Evolutionary conservation across 2,888 invertebrate genomes (phyloP).

Genomic region (Zelleria hepariella): DNA sequence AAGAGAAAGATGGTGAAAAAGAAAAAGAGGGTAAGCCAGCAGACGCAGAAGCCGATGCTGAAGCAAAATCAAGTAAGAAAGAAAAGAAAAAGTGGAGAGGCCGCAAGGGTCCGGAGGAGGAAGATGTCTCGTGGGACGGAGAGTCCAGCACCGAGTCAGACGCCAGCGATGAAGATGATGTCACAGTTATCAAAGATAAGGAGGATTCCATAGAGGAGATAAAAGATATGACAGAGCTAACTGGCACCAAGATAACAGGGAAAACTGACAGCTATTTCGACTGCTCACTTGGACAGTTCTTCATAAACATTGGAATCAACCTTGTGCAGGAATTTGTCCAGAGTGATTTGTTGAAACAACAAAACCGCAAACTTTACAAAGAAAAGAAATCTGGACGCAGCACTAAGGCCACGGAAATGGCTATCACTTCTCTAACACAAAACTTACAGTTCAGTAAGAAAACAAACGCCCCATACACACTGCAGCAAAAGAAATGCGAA

Average conservation of each 20-base stretch:
- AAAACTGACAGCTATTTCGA: conserved; percentile 85
- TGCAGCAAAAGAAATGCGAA: conserved; percentile 87
- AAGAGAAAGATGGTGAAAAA: conserved; percentile 35
- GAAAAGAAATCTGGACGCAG: conserved; percentile 75
- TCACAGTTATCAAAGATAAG: conserved; percentile 70
- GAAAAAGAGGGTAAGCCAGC: conserved; percentile 26
- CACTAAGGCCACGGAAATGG: conserved; percentile 81
- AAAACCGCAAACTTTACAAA: conserved; percentile 88
- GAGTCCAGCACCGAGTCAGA: conserved; percentile 70
- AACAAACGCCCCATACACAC: conserved; percentile 87
- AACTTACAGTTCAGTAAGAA: conserved; percentile 90
- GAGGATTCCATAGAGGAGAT: conserved; percentile 67
- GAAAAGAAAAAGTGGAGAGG: conserved; percentile 45
- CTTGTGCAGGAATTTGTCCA: conserved; percentile 96
- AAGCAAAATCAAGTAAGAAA: conserved; percentile 20
- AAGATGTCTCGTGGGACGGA: conserved; percentile 75
- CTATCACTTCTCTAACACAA: conserved; percentile 87
- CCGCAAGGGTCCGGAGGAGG: conserved; percentile 56
- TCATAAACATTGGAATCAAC: conserved; percentile 93
- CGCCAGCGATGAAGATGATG: conserved; percentile 39
- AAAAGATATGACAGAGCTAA: conserved; percentile 54
- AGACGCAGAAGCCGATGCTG: conserved; percentile 2
- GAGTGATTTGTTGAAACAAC: conserved; percentile 88
- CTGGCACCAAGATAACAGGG: conserved; percentile 28
- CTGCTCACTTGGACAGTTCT: conserved; percentile 90